Evolutionary conservation across 1,140 invertebrate genomes (phyloP).

Genomic region (Meloidogyne hapla): DNA sequence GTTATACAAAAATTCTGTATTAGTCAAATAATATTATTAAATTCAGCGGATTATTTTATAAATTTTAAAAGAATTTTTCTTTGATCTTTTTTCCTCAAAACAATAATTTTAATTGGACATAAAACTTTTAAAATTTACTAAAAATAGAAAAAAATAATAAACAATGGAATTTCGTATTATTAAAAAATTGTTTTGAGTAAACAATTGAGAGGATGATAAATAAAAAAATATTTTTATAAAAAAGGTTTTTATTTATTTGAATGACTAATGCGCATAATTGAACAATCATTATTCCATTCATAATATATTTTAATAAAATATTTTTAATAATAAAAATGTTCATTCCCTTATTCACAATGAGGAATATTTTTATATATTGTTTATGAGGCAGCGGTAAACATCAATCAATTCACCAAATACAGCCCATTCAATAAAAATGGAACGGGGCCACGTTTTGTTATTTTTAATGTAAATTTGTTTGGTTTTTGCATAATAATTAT

Average conservation of each 20-base stretch:
- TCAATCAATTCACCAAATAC: background rate
- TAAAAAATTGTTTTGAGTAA: background rate
- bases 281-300: background rate
- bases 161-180: background rate
- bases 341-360: background rate
- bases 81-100: constrained; percentile 9
- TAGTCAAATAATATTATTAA: no score
- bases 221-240: background rate
- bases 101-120: background rate
- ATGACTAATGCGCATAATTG: constrained; percentile 5
- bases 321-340: background rate
- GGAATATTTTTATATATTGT: background rate
- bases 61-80: no score
- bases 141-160: background rate
- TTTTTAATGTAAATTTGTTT: background rate
- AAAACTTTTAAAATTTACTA: background rate
- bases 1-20: no score
- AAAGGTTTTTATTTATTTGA: background rate
- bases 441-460: background rate
- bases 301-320: background rate
- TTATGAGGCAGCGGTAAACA: background rate
- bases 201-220: background rate
- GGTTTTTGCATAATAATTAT: background rate
- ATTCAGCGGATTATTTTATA: no score
- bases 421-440: background rate